These are phyloP conservation scores for Trididemnum clinides DNA, from an alignment of 23 tunicate genomes.

Conservation along the genomic window DNA sequence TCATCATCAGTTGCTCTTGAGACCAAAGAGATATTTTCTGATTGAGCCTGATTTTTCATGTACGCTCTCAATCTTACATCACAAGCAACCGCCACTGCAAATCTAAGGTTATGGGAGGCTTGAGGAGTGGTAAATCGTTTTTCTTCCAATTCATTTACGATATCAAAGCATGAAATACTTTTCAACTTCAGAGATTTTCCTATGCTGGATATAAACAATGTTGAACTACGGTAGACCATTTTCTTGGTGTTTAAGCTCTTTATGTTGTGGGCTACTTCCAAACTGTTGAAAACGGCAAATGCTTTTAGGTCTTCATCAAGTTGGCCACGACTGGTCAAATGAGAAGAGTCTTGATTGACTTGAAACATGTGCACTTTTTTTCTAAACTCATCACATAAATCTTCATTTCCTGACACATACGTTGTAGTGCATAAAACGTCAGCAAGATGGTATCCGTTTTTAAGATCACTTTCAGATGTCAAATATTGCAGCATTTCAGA, in stretches of 20 bases:
- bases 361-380: background rate
- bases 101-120: slow-evolving; percentile 29
- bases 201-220: slow-evolving; percentile 10
- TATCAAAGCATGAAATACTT: slow-evolving; percentile 17
- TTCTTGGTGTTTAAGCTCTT: background rate
- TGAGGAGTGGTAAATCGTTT: background rate
- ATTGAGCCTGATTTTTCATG: slow-evolving; percentile 25
- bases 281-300: slow-evolving; percentile 18
- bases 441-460: slow-evolving; percentile 33
- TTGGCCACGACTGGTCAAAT: background rate
- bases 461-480: slow-evolving; percentile 1
- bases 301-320: slow-evolving; percentile 13
- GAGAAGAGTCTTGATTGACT: background rate
- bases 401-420: slow-evolving; percentile 31
- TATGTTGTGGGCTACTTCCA: background rate
- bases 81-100: slow-evolving; percentile 45
- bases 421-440: slow-evolving; percentile 27
- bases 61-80: slow-evolving; percentile 23
- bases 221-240: slow-evolving; percentile 28
- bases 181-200: slow-evolving; percentile 14
- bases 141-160: slow-evolving; percentile 19
- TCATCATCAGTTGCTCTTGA: background rate
- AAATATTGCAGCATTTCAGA: slow-evolving; percentile 43
- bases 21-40: background rate
- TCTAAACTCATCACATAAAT: slow-evolving; percentile 9